These are phyloP conservation scores for Amaurobius ferox DNA, from an alignment of 2,888 invertebrate species.

Conservation along the genomic window DNA sequence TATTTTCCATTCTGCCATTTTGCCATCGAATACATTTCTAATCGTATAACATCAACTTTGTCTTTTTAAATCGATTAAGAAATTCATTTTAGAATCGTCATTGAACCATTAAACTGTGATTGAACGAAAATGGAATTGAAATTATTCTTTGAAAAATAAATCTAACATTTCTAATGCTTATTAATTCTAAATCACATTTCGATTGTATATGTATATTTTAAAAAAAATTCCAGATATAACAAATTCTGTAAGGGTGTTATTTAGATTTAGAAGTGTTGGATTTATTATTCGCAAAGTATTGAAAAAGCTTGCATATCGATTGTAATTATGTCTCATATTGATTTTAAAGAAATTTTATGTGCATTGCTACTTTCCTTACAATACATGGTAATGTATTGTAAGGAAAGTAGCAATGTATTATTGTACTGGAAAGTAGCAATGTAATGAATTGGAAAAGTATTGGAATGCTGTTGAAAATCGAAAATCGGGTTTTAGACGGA, in stretches of 20 bases:
- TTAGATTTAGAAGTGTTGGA: too few species aligned
- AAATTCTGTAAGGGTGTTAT: not conserved
- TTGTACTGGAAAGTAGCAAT: too few species aligned
- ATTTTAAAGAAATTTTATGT: too few species aligned
- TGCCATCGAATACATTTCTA: not conserved
- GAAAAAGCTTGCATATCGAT: too few species aligned
- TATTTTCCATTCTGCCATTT: not conserved
- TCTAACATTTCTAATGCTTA: not conserved
- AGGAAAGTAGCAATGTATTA: too few species aligned
- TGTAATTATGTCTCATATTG: too few species aligned
- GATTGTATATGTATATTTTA: not conserved
- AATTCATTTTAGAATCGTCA: not conserved
- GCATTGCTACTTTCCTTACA: too few species aligned
- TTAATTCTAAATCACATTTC: not conserved
- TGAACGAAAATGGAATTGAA: not conserved
- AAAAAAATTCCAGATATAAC: not conserved
- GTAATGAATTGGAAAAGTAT: too few species aligned
- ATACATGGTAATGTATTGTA: too few species aligned
- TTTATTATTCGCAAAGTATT: too few species aligned
- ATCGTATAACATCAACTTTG: not conserved
- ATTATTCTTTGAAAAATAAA: not conserved
- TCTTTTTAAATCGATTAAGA: not conserved
- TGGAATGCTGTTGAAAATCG: too few species aligned
- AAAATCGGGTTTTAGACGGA: too few species aligned
- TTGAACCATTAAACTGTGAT: not conserved